Percentiles rank a stretch among this genome's conserved stretches.
These are phyloP conservation scores for Drosophila subobscura DNA, from an alignment of 1,140 invertebrate genomes.

Conservation along the genomic window DNA sequence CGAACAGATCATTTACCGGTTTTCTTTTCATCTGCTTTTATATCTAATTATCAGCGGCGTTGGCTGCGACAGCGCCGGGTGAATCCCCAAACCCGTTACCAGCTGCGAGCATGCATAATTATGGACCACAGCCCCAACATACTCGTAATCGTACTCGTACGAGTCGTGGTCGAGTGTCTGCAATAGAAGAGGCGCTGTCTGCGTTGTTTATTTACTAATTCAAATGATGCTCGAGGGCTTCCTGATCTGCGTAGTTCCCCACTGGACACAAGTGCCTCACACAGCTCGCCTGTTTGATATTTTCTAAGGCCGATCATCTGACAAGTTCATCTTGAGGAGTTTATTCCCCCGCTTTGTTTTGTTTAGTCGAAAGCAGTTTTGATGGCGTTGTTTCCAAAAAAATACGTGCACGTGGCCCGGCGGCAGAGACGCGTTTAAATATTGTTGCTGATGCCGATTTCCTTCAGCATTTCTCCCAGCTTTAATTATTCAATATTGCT, in stretches of 20 bases:
- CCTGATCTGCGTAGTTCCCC: conserved; percentile 55
- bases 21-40: conserved; percentile 52
- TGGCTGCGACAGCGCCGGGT: conserved; percentile 42
- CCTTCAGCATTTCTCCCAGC: conserved; percentile 22
- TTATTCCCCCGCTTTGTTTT: conserved; percentile 67
- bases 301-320: conserved; percentile 53
- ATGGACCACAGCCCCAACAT: conserved; percentile 24
- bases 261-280: conserved; percentile 10
- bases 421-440: conserved; percentile 4
- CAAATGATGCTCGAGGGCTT: conserved; percentile 11
- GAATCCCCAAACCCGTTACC: conserved; percentile 47
- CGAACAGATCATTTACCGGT: conserved; percentile 52
- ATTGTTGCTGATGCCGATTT: background rate
- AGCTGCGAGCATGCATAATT: conserved; percentile 33
- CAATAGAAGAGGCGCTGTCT: background rate
- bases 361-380: conserved; percentile 58
- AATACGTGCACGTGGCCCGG: conserved; percentile 28
- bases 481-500: conserved; percentile 10
- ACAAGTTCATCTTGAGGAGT: conserved; percentile 80
- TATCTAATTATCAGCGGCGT: conserved; percentile 56
- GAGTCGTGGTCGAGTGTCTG: background rate
- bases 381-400: conserved; percentile 61
- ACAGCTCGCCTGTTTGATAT: conserved; percentile 1
- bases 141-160: conserved; percentile 9
- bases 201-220: conserved; percentile 22